These are phyloP conservation scores for Leucophora obtusa DNA, from an alignment of 2,888 invertebrate genomes.

Conservation along the genomic window DNA sequence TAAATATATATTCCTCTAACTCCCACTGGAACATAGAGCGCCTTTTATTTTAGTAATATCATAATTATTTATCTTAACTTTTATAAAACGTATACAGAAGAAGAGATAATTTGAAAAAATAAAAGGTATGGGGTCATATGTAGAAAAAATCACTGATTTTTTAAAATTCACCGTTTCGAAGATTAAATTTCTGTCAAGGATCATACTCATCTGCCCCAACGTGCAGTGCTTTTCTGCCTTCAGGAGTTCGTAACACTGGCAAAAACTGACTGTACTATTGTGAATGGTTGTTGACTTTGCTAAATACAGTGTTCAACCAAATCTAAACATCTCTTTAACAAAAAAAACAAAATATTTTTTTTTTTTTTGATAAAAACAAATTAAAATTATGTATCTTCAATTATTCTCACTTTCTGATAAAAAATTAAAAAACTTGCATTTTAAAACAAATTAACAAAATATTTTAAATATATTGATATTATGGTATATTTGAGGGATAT, in stretches of 20 bases:
- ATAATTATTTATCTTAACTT: no score
- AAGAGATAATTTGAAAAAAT: no score
- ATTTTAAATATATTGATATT: constrained; percentile 6
- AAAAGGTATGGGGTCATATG: no score
- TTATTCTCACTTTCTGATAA: constrained; percentile 58
- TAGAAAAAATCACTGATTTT: no score
- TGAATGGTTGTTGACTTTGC: neutral
- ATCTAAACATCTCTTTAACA: neutral
- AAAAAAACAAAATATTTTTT: neutral
- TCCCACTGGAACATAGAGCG: no score
- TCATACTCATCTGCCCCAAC: no score
- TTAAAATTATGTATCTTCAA: neutral
- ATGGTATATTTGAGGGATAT: neutral
- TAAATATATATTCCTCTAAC: no score
- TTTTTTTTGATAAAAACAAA: neutral
- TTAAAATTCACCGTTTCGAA: no score
- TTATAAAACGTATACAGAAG: no score
- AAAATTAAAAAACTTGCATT: constrained; percentile 7
- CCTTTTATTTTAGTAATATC: no score
- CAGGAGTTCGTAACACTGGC: neutral
- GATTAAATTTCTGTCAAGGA: no score
- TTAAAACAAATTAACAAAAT: constrained; percentile 3
- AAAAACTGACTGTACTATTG: neutral
- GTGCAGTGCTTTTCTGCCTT: no score
- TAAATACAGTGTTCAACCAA: neutral